Base-by-base conservation (phyloP, 2,888 invertebrate species). In the Tupiocoris notatus region DNA sequence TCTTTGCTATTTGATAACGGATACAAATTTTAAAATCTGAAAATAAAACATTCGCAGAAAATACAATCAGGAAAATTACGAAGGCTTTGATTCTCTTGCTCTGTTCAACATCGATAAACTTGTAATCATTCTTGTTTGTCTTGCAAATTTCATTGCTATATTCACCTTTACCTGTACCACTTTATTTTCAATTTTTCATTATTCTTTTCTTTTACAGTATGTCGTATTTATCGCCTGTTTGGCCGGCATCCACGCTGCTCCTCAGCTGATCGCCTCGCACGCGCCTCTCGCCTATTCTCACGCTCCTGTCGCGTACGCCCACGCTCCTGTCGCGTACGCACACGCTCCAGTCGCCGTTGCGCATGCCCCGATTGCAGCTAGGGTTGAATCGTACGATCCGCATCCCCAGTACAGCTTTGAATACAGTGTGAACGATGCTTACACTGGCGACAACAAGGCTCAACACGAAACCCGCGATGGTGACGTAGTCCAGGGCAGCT, bases 311-410 rank as follows among this genome's bases (percentile, higher is more conserved):
- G 67, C 67, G 2, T 58, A 57, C 6, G 67, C 74, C 20, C 67
- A 65, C 24, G 74, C 78, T 21, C 70, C 77, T n/a, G 67, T 73
- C 56, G 62, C 77, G 21, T 18, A 56, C 1, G 78, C 68, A 17
- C 79, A 78, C 65, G 79, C 79, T 58, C 78, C 79, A 9, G 74
- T 78, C 18, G 79, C 77, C 9, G 76, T 77, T 23, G 74, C 77
- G 39, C 76, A 75, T 57, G 75, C 75, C 21, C 73, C 73, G 1
- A 17, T 22, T 25, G 70, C 59, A 17, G 70, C 70, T 59, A 58
- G 70, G 58, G 70, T 70, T 17, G 70, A 70, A 18, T 59, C 59
- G 17, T 70, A 73, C 63, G 73, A 73, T 23, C 73, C 73, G 54
- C 73, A 73, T 17, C 73, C 73, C 3, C 73, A 73, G 63, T 73